Base-by-base conservation (phyloP, 2,797 vertebrate genomes). In the Muscicapa striata region DNA sequence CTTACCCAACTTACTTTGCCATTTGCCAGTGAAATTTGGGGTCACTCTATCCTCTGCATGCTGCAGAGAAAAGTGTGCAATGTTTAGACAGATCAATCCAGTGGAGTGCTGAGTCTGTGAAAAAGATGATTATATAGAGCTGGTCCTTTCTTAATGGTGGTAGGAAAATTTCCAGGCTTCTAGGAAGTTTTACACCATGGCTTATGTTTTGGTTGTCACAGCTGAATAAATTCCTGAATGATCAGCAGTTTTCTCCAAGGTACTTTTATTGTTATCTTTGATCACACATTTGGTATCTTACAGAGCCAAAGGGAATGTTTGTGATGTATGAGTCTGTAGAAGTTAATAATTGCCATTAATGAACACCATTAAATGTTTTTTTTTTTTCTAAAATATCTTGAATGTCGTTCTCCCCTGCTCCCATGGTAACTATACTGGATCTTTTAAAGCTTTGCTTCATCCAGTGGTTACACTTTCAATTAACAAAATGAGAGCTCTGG, bases 391-490 rank as follows among this genome's bases (percentile, higher is more conserved):
- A 69, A 79, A 57, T 51, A 30, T 6, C 4, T 84, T 69, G 66
- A 54, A 58, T 83, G 34, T 58, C 46, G 58, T 89, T 91, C 69
- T 81, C 22, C 7, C 4, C 22, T 83, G 83, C 84, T 85, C 72
- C 89, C 73, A 32, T 21, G 54, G 68, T 83, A 85, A 91, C 32
- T 68, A 0, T 14, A 68, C 10, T 11, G 18, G 68, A 27, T 59
- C 86, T 80, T 88, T 69, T 48, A 89, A 94, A 57, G 63, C 68
- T 79, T 84, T 78, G 14, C 66, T 95, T 92, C 61, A 93, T 32
- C 49, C 74, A 51, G 21, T 58, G 36, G 82, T 78, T 94, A 69
- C 70, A 75, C 57, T 68, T 67, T 69, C 63, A 87, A n/a, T 74
- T 91, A 0, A 52, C 55, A 83, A 80, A 85, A 40, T 34, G 41